Evolutionary conservation across 2,888 invertebrate species (phyloP).

Genomic region (Panzeria rudis): DNA sequence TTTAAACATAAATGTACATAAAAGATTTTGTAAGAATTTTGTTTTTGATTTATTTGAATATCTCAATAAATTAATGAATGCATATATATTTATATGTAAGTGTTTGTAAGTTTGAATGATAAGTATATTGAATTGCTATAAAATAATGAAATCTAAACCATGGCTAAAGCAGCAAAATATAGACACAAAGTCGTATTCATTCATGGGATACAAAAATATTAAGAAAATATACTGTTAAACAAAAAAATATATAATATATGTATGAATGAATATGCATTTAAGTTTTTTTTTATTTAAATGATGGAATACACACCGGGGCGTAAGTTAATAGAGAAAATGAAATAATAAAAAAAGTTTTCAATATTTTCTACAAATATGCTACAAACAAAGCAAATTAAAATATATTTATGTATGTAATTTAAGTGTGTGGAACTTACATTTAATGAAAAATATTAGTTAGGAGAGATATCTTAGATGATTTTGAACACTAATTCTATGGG

Average conservation of each 20-base stretch:
- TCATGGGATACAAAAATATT: slow-evolving; percentile 19
- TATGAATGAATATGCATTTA: not conserved
- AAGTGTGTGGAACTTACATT: slow-evolving; percentile 40
- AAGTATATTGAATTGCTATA: not conserved
- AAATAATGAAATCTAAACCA: slow-evolving; percentile 9
- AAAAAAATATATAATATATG: not conserved
- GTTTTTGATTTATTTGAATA: slow-evolving; percentile 55
- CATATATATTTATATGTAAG: not conserved
- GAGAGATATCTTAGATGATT: slow-evolving; percentile 29
- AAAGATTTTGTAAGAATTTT: slow-evolving; percentile 48
- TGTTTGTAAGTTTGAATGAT: slow-evolving; percentile 8
- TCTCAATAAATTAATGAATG: slow-evolving; percentile 64
- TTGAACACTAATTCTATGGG: slow-evolving; percentile 47
- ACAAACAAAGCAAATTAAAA: slow-evolving; percentile 43
- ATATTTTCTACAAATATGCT: slow-evolving; percentile 57
- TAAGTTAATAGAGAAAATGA: slow-evolving; percentile 17
- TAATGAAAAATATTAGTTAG: slow-evolving; percentile 35
- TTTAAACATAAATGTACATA: slow-evolving; percentile 67
- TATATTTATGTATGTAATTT: slow-evolving; percentile 7
- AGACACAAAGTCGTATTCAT: not conserved
- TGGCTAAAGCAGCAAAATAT: not conserved
- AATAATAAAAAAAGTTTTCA: slow-evolving; percentile 35
- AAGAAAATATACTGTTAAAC: not conserved
- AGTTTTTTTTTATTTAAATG: slow-evolving; percentile 1
- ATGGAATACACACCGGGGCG: slow-evolving; percentile 50